Conservation (phyloP, 2,888 invertebrate genomes). For the Calameuta idolon region DNA sequence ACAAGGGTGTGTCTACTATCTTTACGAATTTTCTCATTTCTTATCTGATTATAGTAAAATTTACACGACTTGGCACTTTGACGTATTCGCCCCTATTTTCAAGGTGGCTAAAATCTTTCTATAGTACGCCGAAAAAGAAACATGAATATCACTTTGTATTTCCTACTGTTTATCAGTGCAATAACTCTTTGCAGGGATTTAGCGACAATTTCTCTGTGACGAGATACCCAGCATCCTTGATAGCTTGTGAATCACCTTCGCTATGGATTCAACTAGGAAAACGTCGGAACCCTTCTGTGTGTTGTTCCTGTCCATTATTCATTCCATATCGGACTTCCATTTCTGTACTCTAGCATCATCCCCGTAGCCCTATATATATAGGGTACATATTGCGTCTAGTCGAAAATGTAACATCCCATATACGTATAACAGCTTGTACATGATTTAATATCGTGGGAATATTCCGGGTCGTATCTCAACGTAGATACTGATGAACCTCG, state of each 20-base stretch:
- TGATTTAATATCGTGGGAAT: not conserved
- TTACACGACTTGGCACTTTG: not conserved
- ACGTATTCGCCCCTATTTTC: not conserved
- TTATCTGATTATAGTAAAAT: not conserved
- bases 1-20: not conserved
- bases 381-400: not conserved
- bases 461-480: not conserved
- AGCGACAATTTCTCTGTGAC: not conserved
- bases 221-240: not conserved
- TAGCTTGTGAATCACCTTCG: slow-evolving; percentile 11
- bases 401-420: not conserved
- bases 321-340: slow-evolving; percentile 9
- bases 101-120: not conserved
- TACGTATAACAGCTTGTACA: not conserved
- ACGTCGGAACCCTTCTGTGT: not conserved
- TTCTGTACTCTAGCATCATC: not conserved
- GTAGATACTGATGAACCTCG: not conserved
- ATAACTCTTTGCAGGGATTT: not conserved
- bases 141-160: not conserved
- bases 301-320: slow-evolving; percentile 12
- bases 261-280: slow-evolving; percentile 2
- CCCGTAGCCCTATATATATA: not conserved
- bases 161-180: not conserved
- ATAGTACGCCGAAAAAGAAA: not conserved
- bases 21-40: not conserved